phyloP scores from a whole-genome alignment of 2,888 invertebrate genomes.

The Amorpha juglandis region DNA sequence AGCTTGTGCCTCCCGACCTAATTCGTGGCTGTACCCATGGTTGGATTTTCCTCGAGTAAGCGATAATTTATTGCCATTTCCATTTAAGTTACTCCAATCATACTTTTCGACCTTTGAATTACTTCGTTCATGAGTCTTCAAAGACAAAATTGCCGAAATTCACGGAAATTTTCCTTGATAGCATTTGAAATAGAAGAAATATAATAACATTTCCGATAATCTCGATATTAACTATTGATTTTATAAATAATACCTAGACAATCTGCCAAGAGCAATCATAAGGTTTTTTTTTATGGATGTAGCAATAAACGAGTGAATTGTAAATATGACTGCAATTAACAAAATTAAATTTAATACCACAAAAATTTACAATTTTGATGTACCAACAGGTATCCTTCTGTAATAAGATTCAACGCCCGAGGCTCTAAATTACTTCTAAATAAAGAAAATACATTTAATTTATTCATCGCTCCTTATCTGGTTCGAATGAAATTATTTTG shows the following conservation, averaged over 20 bases:
- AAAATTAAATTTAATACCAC: neutral
- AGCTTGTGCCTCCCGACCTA: neutral
- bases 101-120: slow-evolving; percentile 15
- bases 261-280: neutral
- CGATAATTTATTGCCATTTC: slow-evolving; percentile 8
- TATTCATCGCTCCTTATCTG: neutral
- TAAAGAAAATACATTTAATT: slow-evolving; percentile 15
- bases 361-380: neutral
- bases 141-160: neutral
- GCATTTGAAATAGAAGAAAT: neutral
- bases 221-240: neutral
- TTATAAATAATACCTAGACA: neutral
- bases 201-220: neutral
- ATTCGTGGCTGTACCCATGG: neutral
- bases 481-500: slow-evolving; percentile 10
- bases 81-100: slow-evolving; percentile 4
- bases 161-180: neutral
- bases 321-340: too few relatives aligned
- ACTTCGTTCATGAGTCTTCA: slow-evolving; percentile 3
- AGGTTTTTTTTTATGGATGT: too few relatives aligned
- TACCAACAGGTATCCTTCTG: neutral
- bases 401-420: neutral
- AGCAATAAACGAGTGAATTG: too few relatives aligned
- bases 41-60: neutral
- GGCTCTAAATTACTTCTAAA: slow-evolving; percentile 3